These are phyloP conservation scores for Eulemur albifrons DNA, from an alignment of 2,797 vertebrate species.

Conservation along the genomic window DNA sequence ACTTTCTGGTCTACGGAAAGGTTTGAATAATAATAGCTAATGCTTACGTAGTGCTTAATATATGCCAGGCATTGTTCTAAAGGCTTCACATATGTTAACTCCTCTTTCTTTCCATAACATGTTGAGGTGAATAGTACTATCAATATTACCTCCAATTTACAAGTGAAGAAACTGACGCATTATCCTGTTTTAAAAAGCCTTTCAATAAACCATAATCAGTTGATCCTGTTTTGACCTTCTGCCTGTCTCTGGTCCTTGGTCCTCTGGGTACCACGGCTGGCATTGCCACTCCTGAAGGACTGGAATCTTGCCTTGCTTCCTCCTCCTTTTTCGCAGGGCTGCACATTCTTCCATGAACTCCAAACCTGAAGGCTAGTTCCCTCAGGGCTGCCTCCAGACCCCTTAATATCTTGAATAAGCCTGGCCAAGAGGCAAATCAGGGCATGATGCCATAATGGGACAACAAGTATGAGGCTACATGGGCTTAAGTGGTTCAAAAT, in stretches of 20 bases:
- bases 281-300: neutral
- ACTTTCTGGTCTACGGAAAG: slow-evolving; percentile 23
- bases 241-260: neutral
- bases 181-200: neutral
- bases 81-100: neutral
- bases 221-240: neutral
- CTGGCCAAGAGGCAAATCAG: neutral
- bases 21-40: slow-evolving; percentile 16
- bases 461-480: neutral
- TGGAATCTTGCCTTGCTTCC: neutral
- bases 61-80: neutral
- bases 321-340: neutral
- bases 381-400: neutral
- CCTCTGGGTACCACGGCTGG: neutral
- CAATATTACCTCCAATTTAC: neutral
- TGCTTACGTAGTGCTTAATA: neutral
- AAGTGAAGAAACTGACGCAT: neutral
- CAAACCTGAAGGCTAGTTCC: neutral
- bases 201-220: neutral
- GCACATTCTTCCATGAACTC: neutral
- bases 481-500: neutral
- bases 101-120: neutral
- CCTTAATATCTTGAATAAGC: neutral
- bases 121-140: neutral
- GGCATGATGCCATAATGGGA: neutral